These are phyloP conservation scores for Willowsia nigromaculata DNA, from an alignment of 2,888 invertebrate genomes.

Conservation along the genomic window DNA sequence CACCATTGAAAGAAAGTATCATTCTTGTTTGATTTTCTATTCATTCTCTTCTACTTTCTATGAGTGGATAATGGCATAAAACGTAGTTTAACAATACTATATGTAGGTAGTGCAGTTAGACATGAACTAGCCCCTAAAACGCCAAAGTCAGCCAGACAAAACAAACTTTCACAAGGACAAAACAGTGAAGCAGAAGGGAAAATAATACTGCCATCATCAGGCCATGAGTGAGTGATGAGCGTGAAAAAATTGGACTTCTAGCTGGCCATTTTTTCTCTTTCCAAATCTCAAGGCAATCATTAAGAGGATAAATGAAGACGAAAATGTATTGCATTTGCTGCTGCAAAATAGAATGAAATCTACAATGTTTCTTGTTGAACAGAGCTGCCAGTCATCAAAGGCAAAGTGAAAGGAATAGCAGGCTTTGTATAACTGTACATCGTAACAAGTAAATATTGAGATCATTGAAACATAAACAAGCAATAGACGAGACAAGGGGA, in stretches of 20 bases:
- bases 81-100: neutral
- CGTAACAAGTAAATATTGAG: neutral
- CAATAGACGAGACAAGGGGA: conserved; percentile 16
- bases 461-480: conserved; percentile 48
- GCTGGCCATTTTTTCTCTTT: conserved; percentile 61
- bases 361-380: neutral
- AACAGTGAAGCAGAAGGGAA: conserved; percentile 40
- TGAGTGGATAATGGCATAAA: conserved; percentile 4
- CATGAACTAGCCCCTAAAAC: neutral
- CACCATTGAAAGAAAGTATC: conserved; percentile 45
- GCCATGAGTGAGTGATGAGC: conserved; percentile 65
- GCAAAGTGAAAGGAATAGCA: neutral
- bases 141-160: conserved; percentile 14
- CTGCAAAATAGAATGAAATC: conserved; percentile 21
- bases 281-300: conserved; percentile 66
- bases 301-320: conserved; percentile 61
- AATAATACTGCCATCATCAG: conserved; percentile 66
- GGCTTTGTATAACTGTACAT: neutral
- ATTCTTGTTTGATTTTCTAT: conserved; percentile 59
- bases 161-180: conserved; percentile 33
- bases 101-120: neutral
- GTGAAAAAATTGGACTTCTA: conserved; percentile 66
- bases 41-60: neutral
- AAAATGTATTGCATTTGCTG: conserved; percentile 30
- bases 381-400: neutral